Evolutionary conservation across 2,797 vertebrate species (phyloP).

Genomic region (Macrochelys suwanniensis): DNA sequence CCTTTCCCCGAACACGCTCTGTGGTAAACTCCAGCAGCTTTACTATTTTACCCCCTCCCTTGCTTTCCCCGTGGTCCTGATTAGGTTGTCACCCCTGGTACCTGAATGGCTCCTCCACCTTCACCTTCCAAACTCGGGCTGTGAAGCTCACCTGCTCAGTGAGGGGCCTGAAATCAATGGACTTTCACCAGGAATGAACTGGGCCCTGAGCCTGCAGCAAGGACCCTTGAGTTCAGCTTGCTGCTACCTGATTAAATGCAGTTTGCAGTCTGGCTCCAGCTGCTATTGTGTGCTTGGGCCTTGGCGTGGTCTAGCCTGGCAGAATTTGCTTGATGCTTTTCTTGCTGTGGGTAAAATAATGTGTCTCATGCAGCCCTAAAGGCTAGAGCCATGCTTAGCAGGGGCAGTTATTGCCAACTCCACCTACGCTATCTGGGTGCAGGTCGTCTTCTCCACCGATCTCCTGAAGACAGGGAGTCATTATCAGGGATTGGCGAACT

Average conservation of each 20-base stretch:
- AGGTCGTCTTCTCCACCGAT: neutral
- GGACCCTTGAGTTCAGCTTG: neutral
- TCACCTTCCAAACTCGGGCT: neutral
- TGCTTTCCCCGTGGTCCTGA: neutral
- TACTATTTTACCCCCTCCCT: neutral
- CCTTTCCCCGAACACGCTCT: neutral
- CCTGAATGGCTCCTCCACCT: rapidly evolving
- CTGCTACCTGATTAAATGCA: neutral
- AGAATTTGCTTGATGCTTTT: neutral
- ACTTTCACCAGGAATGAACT: neutral
- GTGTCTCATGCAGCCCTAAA: neutral
- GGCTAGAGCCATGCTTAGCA: neutral
- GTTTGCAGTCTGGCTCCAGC: neutral
- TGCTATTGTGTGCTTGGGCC: neutral
- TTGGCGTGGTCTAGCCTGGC: neutral
- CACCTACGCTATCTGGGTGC: neutral
- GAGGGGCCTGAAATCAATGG: neutral
- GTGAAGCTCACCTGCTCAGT: neutral
- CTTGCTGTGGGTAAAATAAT: neutral
- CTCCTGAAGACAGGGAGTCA: neutral
- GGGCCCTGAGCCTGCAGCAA: neutral
- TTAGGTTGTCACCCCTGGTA: rapidly evolving
- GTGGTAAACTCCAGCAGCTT: rapidly evolving
- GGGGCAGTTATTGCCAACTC: neutral
- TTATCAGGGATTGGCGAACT: neutral